phyloP scores from a whole-genome alignment of 2,113 vertebrate species.

The Pluvialis apricaria region DNA sequence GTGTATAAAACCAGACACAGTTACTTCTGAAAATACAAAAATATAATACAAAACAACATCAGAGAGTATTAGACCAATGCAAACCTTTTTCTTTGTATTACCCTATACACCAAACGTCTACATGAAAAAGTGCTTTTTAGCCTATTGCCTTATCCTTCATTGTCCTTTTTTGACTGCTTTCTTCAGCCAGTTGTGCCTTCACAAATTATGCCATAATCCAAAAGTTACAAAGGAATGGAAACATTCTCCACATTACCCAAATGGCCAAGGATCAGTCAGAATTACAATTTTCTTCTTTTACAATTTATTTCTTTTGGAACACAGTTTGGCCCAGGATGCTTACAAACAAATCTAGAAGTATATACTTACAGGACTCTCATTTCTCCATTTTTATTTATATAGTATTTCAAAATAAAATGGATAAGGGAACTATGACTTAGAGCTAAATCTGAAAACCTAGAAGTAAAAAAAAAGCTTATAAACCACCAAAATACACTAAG shows the following conservation, averaged over 20 bases:
- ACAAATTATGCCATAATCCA: not conserved
- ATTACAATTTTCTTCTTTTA: not conserved
- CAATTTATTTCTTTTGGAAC: not conserved
- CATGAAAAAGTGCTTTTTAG: not conserved
- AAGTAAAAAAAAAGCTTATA: not conserved
- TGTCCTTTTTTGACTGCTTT: not conserved
- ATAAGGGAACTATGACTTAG: not conserved
- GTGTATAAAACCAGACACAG: not conserved
- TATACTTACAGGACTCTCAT: not conserved
- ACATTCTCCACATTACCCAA: not conserved
- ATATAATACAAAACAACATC: not conserved
- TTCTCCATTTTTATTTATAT: not conserved
- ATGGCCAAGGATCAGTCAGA: not conserved
- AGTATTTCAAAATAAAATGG: not conserved
- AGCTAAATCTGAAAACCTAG: not conserved
- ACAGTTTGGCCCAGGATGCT: not conserved
- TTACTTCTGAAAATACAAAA: not conserved
- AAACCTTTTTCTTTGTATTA: not conserved
- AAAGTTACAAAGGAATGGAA: not conserved
- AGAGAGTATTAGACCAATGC: accelerated
- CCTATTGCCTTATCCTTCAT: not conserved
- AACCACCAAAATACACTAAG: not conserved
- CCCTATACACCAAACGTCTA: not conserved
- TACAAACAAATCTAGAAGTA: not conserved
- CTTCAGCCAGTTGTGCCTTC: not conserved